phyloP scores from a whole-genome alignment of 1,140 invertebrate genomes.

The Aradophagus sp. region DNA sequence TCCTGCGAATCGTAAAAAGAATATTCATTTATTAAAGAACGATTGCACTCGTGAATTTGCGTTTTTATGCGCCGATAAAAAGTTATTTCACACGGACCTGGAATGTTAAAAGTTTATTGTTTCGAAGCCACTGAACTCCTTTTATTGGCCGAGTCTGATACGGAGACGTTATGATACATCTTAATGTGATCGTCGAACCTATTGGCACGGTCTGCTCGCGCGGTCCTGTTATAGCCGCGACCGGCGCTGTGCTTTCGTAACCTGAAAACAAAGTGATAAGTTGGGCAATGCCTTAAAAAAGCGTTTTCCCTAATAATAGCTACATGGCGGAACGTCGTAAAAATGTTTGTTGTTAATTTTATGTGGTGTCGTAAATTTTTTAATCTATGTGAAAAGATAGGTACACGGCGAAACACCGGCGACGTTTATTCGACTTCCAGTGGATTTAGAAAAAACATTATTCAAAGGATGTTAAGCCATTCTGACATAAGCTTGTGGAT shows the following conservation, averaged over 20 bases:
- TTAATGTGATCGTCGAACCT: constrained; percentile 73
- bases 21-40: constrained; percentile 15
- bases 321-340: no score
- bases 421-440: no score
- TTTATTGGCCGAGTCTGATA: constrained; percentile 71
- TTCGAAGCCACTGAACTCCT: constrained; percentile 72
- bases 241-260: constrained; percentile 72
- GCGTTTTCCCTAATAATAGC: no score
- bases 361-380: no score
- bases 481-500: no score
- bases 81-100: constrained; percentile 62
- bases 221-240: constrained; percentile 72
- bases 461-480: no score
- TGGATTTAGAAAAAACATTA: no score
- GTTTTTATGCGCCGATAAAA: constrained; percentile 31
- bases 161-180: constrained; percentile 73
- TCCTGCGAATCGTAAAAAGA: constrained; percentile 9
- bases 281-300: constrained; percentile 51
- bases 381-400: no score
- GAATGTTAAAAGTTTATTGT: constrained; percentile 75
- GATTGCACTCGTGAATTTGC: constrained; percentile 7
- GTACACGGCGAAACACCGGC: no score
- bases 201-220: constrained; percentile 70
- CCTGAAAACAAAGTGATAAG: constrained; percentile 65
- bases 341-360: no score